Evolutionary conservation across 2,113 vertebrate genomes (phyloP), one percentile per base, ranked within the genome.

Genomic region (Ciconia boyciana): DNA sequence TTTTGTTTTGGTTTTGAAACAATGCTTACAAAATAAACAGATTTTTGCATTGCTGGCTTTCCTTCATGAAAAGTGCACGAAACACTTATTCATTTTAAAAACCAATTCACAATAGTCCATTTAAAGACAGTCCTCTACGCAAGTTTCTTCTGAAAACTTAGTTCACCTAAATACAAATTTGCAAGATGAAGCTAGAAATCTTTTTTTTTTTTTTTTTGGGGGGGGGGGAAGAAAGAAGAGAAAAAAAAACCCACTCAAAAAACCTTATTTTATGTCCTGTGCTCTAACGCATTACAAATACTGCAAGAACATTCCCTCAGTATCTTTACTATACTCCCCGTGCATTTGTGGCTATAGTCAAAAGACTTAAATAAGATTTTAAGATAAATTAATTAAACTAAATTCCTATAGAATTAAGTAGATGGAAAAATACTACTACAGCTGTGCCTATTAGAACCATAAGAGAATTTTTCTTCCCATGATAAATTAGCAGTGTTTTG

Each of bases 211-310:
- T n/a, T n/a, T n/a, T n/a, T n/a, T n/a, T n/a, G n/a, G n/a, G n/a
- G n/a, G 15, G 17, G 10, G 20, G 13, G 10, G 1, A 18, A 21
- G 9, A 28, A 34, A 11, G 8, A 43, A 51, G 1, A 4, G 5
- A 7, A 20, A 11, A 32, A 46, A 19, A 28, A 36, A 60, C 4
- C 13, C 31, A 12, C 48, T 61, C 41, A 39, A 6, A 36, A 28
- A 19, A 6, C 24, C 36, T 60, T 66, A n/a, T 29, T n/a, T 3
- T 19, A 64, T 8, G 12, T 62, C 15, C 15, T 54, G 34, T 52
- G 52, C 16, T 46, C 19, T 17, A 49, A 77, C 2, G 0, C 31
- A 22, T 65, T 55, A 66, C 12, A 94, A 82, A 51, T 26, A 46
- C 22, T 34, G 13, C 31, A 79, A 61, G n/a, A 91, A 68, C 26